phyloP scores from a whole-genome alignment of 2,888 invertebrate genomes.

The Buathra laborator region DNA sequence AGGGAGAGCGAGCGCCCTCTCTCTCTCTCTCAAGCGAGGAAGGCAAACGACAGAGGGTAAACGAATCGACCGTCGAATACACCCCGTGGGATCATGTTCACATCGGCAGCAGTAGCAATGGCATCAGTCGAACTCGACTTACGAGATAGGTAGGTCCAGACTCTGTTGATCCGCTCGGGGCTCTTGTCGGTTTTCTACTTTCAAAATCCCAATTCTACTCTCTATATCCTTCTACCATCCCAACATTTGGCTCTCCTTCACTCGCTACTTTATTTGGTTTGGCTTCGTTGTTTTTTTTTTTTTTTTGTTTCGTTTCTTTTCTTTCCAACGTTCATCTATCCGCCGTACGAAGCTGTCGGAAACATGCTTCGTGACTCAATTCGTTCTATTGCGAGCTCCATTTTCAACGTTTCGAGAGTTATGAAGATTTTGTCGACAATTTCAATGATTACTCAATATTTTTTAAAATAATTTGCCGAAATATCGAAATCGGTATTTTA shows the following conservation, averaged over 20 bases:
- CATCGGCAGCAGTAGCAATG: constrained; percentile 35
- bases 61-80: constrained; percentile 62
- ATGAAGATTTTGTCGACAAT: background rate
- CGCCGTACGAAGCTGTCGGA: constrained; percentile 23
- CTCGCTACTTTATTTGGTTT: constrained; percentile 26
- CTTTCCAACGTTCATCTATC: constrained; percentile 5
- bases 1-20: background rate
- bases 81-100: constrained; percentile 53
- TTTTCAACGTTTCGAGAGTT: no score
- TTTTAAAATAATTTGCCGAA: background rate
- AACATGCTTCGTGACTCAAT: constrained; percentile 19
- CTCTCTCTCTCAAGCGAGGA: constrained; percentile 43
- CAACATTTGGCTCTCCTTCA: background rate
- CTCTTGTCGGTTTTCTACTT: constrained; percentile 56
- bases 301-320: constrained; percentile 26
- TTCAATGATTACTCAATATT: constrained; percentile 13
- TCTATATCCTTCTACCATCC: background rate
- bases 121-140: constrained; percentile 45
- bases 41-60: constrained; percentile 66
- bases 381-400: constrained; percentile 4
- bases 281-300: constrained; percentile 22
- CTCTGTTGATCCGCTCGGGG: constrained; percentile 52
- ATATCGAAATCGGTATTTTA: constrained; percentile 1
- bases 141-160: constrained; percentile 33
- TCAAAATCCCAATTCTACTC: constrained; percentile 53